Base-by-base conservation (phyloP, 2,797 vertebrate species). In the Podarcis siculus region DNA sequence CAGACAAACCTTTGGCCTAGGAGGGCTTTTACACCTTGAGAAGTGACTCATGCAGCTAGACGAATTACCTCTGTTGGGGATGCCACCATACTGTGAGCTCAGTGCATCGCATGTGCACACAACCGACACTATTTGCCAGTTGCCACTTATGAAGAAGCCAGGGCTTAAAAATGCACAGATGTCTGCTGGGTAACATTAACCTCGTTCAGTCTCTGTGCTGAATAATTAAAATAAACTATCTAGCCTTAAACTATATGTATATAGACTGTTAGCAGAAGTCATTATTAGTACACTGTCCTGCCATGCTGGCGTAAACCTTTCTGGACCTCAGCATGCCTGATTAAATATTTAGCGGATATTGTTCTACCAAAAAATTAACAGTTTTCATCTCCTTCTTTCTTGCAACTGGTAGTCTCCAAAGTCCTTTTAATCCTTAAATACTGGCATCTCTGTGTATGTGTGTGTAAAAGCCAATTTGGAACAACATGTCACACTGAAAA, bases 121-220 rank as follows among this genome's bases (percentile, higher is more conserved):
- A 49, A 12, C n/a, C 27, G 25, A 42, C 87, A 94, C 90, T 90
- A 90, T 94, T 87, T 92, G 92, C 92, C 91, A 87, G 88, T 95
- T 95, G 90, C 91, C 93, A 89, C 91, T 77, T 79, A 90, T 91
- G 64, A 91, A 92, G 83, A 87, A 45, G 87, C 92, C 84, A 86
- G 91, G 90, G 88, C 93, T 95, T 94, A 15, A 94, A 89, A 90
- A 87, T 91, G 89, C 91, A 91, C 93, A 94, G 92, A 94, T 87
- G 73, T 92, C 86, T 7, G 1, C 73, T 90, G 89, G 93, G 92
- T 90, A 89, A 85, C 92, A 90, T 93, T 93, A 90, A 93, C 87
- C 83, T 72, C 93, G 91, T 91, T 94, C 89, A 92, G 92, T 84
- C 84, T 92, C 58, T 58, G 69, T 86, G 89, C 82, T 92, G 91